Conservation (phyloP, 2,888 invertebrate genomes). For the Leptodirus hochenwartii region DNA sequence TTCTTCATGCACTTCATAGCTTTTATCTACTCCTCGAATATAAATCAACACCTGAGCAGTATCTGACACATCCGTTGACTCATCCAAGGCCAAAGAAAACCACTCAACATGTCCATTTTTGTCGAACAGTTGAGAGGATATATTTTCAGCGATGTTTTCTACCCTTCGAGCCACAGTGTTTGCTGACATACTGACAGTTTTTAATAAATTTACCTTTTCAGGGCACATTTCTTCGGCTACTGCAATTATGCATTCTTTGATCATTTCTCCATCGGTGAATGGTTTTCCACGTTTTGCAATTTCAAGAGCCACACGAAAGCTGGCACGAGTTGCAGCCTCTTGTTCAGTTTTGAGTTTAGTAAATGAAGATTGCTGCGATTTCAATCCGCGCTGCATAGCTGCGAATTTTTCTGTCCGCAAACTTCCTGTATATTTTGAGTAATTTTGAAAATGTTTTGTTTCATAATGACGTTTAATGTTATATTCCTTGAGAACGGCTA, state of each 20-base stretch:
- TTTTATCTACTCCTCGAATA: constrained; percentile 7
- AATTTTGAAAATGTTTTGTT: constrained; percentile 12
- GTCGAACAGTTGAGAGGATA: constrained; percentile 9
- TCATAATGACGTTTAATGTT: constrained; percentile 17
- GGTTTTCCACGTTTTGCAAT: constrained; percentile 13
- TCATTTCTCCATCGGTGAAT: constrained; percentile 14
- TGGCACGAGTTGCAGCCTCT: constrained; percentile 13
- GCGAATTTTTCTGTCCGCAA: constrained; percentile 16
- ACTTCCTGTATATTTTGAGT: constrained; percentile 16
- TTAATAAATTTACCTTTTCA: constrained; percentile 14
- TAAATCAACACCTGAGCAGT: constrained; percentile 13
- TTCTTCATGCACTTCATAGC: constrained; percentile 12
- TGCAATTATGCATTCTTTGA: constrained; percentile 16
- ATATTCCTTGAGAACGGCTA: constrained; percentile 15
- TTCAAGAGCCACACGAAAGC: constrained; percentile 13
- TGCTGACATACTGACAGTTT: constrained; percentile 13
- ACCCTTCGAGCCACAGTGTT: constrained; percentile 11
- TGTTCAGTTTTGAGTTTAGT: no score
- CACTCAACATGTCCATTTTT: constrained; percentile 13
- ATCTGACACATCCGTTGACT: constrained; percentile 16
- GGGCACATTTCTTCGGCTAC: constrained; percentile 15
- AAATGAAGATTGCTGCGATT: no score
- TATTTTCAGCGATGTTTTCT: constrained; percentile 11
- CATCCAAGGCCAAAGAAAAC: constrained; percentile 15
- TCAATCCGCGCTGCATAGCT: constrained; percentile 15